Percentiles rank a stretch among this genome's conserved stretches.
phyloP scores from a whole-genome alignment of 1,140 invertebrate genomes.

The Brachionus paranguensis region DNA sequence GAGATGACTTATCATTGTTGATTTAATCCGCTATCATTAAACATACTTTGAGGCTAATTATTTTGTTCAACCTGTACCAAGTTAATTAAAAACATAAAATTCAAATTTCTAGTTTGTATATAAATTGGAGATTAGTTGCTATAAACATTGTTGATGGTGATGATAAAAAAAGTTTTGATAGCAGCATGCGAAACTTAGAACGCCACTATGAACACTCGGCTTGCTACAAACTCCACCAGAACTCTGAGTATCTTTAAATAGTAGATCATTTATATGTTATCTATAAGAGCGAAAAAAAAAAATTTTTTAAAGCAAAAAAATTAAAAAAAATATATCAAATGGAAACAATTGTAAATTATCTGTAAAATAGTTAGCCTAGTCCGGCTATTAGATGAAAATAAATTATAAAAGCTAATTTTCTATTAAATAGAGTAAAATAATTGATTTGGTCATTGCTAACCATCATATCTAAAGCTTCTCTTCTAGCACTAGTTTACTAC shows the following conservation, averaged over 20 bases:
- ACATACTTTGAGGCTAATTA: neutral
- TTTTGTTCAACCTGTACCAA: neutral
- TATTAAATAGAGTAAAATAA: neutral
- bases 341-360: slow-evolving; percentile 13
- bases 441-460: neutral
- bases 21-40: neutral
- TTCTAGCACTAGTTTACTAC: neutral
- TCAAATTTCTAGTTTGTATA: neutral
- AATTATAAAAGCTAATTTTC: neutral
- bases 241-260: neutral
- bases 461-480: neutral
- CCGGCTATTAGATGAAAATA: neutral
- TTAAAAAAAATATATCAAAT: neutral
- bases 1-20: neutral
- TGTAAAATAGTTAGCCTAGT: neutral
- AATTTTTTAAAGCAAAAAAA: neutral
- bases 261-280: neutral
- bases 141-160: neutral
- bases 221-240: neutral
- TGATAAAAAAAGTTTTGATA: neutral
- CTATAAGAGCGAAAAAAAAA: neutral
- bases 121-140: neutral
- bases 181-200: neutral
- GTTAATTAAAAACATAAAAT: neutral
- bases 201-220: neutral